Evolutionary conservation across 2,113 vertebrate genomes (phyloP).

Genomic region (Psettodes erumei): DNA sequence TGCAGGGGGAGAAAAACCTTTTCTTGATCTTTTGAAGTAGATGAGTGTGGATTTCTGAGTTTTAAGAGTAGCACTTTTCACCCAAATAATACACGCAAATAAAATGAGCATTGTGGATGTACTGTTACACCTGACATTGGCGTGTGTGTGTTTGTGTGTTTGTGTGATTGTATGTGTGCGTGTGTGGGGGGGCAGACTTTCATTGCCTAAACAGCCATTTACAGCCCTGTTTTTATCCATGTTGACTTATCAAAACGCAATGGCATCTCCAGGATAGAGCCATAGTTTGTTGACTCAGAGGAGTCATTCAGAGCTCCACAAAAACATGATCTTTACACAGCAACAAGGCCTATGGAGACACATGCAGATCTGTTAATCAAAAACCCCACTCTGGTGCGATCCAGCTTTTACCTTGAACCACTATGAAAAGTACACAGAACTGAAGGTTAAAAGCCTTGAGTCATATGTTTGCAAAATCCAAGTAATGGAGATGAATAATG

Average conservation of each 20-base stretch:
- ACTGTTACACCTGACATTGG: too few species aligned
- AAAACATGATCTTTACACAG: slow-evolving; percentile 69
- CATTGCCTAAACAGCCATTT: slow-evolving; percentile 74
- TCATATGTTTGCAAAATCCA: slow-evolving; percentile 64
- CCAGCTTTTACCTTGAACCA: slow-evolving; percentile 24
- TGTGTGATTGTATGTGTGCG: too few species aligned
- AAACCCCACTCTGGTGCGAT: slow-evolving; percentile 16
- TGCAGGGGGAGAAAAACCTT: too few species aligned
- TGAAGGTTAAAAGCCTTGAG: slow-evolving; percentile 60
- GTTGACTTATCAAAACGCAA: slow-evolving; percentile 56
- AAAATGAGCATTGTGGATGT: slow-evolving; percentile 78
- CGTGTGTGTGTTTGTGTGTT: too few species aligned
- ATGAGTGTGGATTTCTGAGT: slow-evolving; percentile 53
- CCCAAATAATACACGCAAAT: slow-evolving; percentile 83
- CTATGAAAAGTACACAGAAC: slow-evolving; percentile 45
- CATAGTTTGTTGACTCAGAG: slow-evolving; percentile 67
- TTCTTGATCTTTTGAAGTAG: slow-evolving; percentile 45
- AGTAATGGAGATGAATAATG: slow-evolving; percentile 56
- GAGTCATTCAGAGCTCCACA: slow-evolving; percentile 52
- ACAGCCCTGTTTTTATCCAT: slow-evolving; percentile 53
- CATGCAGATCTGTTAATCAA: slow-evolving; percentile 48
- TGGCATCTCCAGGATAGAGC: slow-evolving; percentile 34
- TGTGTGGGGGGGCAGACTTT: slow-evolving; percentile 77
- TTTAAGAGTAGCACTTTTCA: slow-evolving; percentile 82
- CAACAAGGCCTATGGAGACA: slow-evolving; percentile 13